Percentiles rank a stretch among this genome's conserved stretches.
Conservation (phyloP, 1,140 invertebrate species). For the Heliconius eleuchia region DNA sequence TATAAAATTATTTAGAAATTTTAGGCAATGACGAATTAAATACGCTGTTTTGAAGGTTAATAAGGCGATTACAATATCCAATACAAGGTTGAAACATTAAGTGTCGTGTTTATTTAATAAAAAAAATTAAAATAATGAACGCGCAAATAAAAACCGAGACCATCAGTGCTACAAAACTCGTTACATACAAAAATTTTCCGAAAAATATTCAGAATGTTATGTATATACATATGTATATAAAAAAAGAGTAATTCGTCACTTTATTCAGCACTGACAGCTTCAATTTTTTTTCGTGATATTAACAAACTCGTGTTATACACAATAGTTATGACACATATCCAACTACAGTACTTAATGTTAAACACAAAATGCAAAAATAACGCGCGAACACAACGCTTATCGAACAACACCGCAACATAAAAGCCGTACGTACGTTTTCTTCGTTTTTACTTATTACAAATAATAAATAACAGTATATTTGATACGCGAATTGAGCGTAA, state of each 20-base stretch:
- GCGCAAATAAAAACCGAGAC: slow-evolving; percentile 13
- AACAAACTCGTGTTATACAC: not conserved
- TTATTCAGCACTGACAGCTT: not conserved
- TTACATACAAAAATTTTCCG: not conserved
- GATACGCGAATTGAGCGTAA: slow-evolving; percentile 39
- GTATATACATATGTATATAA: not conserved
- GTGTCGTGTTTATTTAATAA: slow-evolving; percentile 12
- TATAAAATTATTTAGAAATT: slow-evolving; percentile 24
- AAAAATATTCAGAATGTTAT: slow-evolving; percentile 9
- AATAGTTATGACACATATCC: not conserved
- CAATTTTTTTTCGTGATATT: not conserved
- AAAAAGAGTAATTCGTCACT: not conserved
- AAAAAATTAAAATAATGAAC: slow-evolving; percentile 17
- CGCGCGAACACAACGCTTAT: slow-evolving; percentile 22
- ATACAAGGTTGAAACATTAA: slow-evolving; percentile 6
- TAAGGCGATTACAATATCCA: slow-evolving; percentile 13
- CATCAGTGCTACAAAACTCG: not conserved
- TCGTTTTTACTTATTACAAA: slow-evolving; percentile 32
- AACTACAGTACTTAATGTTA: slow-evolving; percentile 14
- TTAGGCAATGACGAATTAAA: slow-evolving; percentile 9
- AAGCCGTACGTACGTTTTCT: slow-evolving; percentile 29
- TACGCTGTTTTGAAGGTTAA: slow-evolving; percentile 2
- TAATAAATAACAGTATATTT: slow-evolving; percentile 45
- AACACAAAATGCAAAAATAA: slow-evolving; percentile 2
- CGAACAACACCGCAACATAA: slow-evolving; percentile 17